A percentile compares a stretch with the other conserved stretches of the same genome.
phyloP scores from a whole-genome alignment of 1,140 invertebrate genomes.

The Varroa destructor region DNA sequence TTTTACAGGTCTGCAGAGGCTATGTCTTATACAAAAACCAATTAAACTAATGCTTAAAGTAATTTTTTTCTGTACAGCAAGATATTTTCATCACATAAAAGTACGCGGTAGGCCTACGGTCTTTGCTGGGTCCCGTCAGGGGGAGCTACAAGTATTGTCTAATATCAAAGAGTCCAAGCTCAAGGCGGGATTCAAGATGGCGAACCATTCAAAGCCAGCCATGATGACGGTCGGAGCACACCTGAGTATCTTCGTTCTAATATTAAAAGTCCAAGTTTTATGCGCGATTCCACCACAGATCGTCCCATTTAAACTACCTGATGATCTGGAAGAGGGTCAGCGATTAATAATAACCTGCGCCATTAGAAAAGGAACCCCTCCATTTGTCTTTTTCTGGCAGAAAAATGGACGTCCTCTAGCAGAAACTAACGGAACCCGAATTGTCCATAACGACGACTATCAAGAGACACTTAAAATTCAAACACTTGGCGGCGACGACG shows the following conservation, averaged over 20 bases:
- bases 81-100: background rate
- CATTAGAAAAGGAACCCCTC: slow-evolving; percentile 2
- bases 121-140: slow-evolving; percentile 6
- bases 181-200: slow-evolving; percentile 24
- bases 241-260: background rate
- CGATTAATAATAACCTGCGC: background rate
- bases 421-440: background rate
- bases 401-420: background rate
- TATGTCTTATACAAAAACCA: no score
- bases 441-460: slow-evolving; percentile 18
- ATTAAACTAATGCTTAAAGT: no score
- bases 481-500: background rate
- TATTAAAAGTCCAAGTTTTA: background rate
- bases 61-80: no score
- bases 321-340: slow-evolving; percentile 20
- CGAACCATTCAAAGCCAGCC: background rate
- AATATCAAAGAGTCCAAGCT: background rate
- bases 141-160: background rate
- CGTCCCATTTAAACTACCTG: slow-evolving; percentile 7
- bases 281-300: slow-evolving; percentile 6
- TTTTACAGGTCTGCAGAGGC: no score
- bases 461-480: slow-evolving; percentile 19
- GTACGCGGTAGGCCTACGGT: background rate
- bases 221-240: background rate
- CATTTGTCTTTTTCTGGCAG: background rate